These are phyloP conservation scores for Girardinus metallicus DNA, from an alignment of 2,797 vertebrate species.

Conservation along the genomic window DNA sequence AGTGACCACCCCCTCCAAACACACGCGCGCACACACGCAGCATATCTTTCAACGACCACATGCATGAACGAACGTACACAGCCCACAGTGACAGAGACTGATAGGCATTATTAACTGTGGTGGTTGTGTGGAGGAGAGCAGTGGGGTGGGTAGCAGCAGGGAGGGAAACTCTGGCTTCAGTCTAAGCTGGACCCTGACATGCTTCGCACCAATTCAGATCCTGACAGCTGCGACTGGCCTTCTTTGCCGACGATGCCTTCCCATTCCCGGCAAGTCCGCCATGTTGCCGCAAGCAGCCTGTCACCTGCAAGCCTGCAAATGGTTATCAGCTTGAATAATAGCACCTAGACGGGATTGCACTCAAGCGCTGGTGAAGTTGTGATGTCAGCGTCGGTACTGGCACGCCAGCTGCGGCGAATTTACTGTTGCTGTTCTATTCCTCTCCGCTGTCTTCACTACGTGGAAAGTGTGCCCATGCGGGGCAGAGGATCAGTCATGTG, in stretches of 20 bases:
- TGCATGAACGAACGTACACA: constrained; percentile 65
- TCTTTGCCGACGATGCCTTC: constrained; percentile 22
- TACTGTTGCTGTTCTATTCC: not conserved
- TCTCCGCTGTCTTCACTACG: not conserved
- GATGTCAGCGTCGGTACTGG: not conserved
- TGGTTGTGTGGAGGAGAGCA: constrained; percentile 30
- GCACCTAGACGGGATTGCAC: not conserved
- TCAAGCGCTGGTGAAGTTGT: not conserved
- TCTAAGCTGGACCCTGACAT: constrained; percentile 48
- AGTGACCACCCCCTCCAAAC: constrained; percentile 58
- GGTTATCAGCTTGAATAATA: not conserved
- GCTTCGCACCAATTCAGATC: constrained; percentile 39
- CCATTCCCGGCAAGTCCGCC: constrained; percentile 2
- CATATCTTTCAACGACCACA: constrained; percentile 61
- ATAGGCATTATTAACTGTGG: constrained; percentile 66
- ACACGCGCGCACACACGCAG: constrained; percentile 33
- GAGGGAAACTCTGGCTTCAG: constrained; percentile 40
- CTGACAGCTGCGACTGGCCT: constrained; percentile 38
- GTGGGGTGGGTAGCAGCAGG: constrained; percentile 14
- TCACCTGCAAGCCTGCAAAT: not conserved
- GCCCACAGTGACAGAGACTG: constrained; percentile 71
- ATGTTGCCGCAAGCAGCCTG: not conserved
- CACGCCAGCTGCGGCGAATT: not conserved
- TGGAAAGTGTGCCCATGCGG: not conserved
- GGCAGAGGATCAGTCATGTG: not conserved